These are phyloP conservation scores for Arvicanthis niloticus DNA, from an alignment of 2,113 vertebrate genomes.

Conservation along the genomic window DNA sequence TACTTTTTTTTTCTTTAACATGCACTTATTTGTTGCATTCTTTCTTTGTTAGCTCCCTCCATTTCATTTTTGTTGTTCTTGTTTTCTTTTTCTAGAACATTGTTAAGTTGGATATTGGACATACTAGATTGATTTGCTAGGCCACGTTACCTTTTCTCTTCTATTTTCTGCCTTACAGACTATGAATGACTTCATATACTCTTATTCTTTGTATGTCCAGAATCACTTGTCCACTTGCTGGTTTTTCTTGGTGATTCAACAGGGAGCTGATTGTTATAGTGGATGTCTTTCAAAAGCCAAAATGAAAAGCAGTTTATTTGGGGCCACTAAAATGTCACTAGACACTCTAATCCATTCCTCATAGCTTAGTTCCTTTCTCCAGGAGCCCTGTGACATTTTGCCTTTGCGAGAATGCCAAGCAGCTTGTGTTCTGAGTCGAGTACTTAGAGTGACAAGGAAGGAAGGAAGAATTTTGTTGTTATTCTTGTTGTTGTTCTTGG, in stretches of 20 bases:
- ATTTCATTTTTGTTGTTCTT: conserved; percentile 36
- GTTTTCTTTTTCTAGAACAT: conserved; percentile 56
- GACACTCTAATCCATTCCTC: conserved; percentile 10
- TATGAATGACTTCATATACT: conserved; percentile 21
- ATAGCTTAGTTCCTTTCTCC: conserved; percentile 47
- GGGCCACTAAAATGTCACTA: not conserved
- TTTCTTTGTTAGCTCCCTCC: conserved; percentile 46
- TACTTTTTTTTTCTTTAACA: not conserved
- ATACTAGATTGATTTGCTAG: not conserved
- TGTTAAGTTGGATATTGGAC: conserved; percentile 23
- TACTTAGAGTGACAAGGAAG: not conserved
- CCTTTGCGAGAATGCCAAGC: not conserved
- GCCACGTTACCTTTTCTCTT: conserved; percentile 24
- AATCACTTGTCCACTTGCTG: not conserved
- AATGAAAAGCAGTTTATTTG: conserved; percentile 47
- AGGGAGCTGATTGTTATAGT: conserved; percentile 32
- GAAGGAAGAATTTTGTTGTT: conserved; percentile 26
- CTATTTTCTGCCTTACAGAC: conserved; percentile 46
- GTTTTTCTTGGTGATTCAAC: conserved; percentile 45
- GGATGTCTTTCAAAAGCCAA: not conserved
- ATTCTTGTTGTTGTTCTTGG: not conserved
- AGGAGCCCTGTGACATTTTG: conserved; percentile 61
- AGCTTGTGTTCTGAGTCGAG: not conserved
- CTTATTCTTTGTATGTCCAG: not conserved
- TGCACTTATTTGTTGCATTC: not conserved